phyloP scores from a whole-genome alignment of 2,888 invertebrate genomes.

The Rambutsinella grinnellia region DNA sequence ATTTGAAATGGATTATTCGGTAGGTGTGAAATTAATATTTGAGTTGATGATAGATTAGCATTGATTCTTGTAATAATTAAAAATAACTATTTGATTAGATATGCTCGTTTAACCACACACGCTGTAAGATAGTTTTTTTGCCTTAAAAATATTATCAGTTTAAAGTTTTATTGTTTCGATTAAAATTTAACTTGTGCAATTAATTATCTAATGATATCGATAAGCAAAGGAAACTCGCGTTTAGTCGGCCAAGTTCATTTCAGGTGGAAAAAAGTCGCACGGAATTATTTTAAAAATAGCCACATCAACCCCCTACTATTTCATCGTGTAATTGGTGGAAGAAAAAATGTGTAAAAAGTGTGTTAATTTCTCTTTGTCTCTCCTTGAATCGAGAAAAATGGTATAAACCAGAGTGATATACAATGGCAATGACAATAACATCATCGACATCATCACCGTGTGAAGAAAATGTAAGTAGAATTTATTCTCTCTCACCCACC shows the following conservation, averaged over 20 bases:
- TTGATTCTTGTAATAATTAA: too few species aligned
- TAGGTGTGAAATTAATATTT: too few species aligned
- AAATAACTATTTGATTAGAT: too few species aligned
- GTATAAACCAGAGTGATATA: not conserved
- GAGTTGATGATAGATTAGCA: too few species aligned
- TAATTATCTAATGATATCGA: not conserved
- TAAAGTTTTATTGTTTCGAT: too few species aligned
- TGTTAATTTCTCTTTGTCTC: constrained; percentile 22
- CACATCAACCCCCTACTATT: too few species aligned
- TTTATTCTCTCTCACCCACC: constrained; percentile 28
- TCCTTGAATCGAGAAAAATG: not conserved
- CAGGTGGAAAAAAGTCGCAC: constrained; percentile 4
- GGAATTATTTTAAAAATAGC: not conserved
- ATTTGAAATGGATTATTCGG: too few species aligned
- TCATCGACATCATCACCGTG: constrained; percentile 4
- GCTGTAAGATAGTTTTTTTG: too few species aligned
- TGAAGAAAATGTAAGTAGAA: constrained; percentile 37
- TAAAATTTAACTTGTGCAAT: too few species aligned
- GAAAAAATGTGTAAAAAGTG: constrained; percentile 31
- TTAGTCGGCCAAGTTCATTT: too few species aligned
- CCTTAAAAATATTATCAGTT: too few species aligned
- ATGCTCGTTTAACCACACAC: too few species aligned
- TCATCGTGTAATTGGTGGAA: not conserved
- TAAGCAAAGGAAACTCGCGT: not conserved
- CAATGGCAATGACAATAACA: constrained; percentile 19